Evolutionary conservation across 2,888 invertebrate genomes (phyloP), one percentile per base, ranked within the genome.

Genomic region (Archips xylosteana): DNA sequence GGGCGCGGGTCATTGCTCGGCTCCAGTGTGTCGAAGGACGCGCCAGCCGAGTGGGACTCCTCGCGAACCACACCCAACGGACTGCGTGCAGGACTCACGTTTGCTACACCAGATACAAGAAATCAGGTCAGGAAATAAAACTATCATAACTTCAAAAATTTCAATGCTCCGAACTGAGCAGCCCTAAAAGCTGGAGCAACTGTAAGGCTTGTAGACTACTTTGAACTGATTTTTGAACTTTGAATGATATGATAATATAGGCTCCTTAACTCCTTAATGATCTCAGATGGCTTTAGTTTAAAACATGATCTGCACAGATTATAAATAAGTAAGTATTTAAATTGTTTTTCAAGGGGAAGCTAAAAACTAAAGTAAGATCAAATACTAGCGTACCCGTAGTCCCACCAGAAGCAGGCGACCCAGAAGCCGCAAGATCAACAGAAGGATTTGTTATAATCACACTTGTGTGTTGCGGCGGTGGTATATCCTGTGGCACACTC

Each of bases 361-460:
- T 39, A 39, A 39, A 49, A 13, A 23, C 2, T 5, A 9, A 32
- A 32, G 23, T 12, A 57, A 32, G 57, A 12, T 3, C 23, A 57
- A 32, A 57, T 4, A 47, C 36, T n/a, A n/a, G 63, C 78, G 82
- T 81, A 94, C 94, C 94, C 75, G 92, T 92, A 54, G 88, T 92
- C 15, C 90, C 93, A 23, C 89, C 89, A 49, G 94, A 94, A 6
- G 85, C 93, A 10, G 95, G 95, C 0, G 95, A 95, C 0, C 90
- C 91, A 15, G 90, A 89, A 72, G 94, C 92, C 3, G 84, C 94
- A 59, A 96, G 91, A 86, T 97, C 97, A 8, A 97, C 95, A 1
- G 96, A 96, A 0, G 96, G 96, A 82, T 97, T 96, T 0, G 97
- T 97, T 9, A 97, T 95, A 75, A 97, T 96, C 2, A 97, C 96